Evolutionary conservation across 2,797 vertebrate species (phyloP), one percentile per base, ranked within the genome.

Genomic region (Okamejei kenojei): DNA sequence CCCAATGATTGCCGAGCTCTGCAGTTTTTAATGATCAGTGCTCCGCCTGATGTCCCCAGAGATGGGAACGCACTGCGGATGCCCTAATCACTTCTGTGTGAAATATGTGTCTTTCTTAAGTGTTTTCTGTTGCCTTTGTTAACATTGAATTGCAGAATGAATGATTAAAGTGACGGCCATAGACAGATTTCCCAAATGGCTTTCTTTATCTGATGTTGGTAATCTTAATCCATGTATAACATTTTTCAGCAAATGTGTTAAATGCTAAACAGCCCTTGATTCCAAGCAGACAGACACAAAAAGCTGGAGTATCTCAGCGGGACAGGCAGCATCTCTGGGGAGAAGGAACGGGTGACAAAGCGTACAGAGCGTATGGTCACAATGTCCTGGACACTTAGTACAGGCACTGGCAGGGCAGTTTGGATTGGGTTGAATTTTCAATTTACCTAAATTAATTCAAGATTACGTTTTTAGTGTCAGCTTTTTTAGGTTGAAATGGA

Each of bases 51-150:
- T 88, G 63, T 21, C 84, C 84, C 63, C 17, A 63, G 84, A 88
- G 26, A 68, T 7, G 35, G 63, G 7, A 68, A 8, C 15, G 10
- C 63, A 23, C 35, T 68, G 32, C 7, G 21, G 15, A 88, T 32
- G 6, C 35, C 35, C 63, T 68, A 32, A 35, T 88, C 15, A 3
- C n/a, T 88, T 88, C 29, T 32, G n/a, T 35, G 63, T 68, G 35
- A 88, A 68, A 68, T 88, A 68, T 32, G 82, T 88, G 63, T 88
- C 35, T 68, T 88, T 88, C 61, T 88, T 88, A 68, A 35, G 63
- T 88, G 2, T 68, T 88, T 88, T 88, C 84, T 78, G 77, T 19
- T 78, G 77, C 11, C 13, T 88, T 35, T 88, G 84, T 88, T 35
- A 35, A 32, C 61, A 68, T 2, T 88, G 63, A 35, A 88, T 88